A percentile compares a stretch with the other conserved stretches of the same genome.
These are phyloP conservation scores for Calcarius lapponicus DNA, from an alignment of 2,797 vertebrate species.

Conservation along the genomic window DNA sequence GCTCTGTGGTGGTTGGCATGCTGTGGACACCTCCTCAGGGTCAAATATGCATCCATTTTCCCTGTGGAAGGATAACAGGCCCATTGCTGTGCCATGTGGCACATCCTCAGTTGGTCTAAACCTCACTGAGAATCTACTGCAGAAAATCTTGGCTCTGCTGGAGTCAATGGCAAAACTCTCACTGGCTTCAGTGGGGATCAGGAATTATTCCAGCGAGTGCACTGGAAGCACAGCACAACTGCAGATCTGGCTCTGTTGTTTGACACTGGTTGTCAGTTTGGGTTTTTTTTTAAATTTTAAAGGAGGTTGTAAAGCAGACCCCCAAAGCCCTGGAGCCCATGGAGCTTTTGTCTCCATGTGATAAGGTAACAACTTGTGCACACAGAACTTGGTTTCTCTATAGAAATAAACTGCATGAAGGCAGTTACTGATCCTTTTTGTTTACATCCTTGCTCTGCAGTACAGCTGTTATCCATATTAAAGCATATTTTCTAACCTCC, in stretches of 20 bases:
- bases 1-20: neutral
- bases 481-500: slow-evolving; percentile 25
- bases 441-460: slow-evolving; percentile 1
- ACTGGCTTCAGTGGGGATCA: neutral
- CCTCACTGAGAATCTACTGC: neutral
- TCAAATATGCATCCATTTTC: neutral
- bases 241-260: neutral
- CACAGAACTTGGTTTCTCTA: neutral
- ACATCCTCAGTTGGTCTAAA: neutral
- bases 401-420: neutral
- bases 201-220: neutral
- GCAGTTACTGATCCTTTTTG: slow-evolving; percentile 6
- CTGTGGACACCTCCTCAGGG: neutral
- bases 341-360: neutral
- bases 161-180: neutral
- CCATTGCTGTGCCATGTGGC: neutral
- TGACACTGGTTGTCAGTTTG: neutral
- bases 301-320: neutral
- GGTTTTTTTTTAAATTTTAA: neutral
- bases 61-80: neutral
- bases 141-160: neutral
- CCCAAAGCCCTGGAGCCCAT: neutral
- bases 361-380: neutral
- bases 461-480: slow-evolving; percentile 52
- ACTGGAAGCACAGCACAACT: neutral